These are phyloP conservation scores for Agrotis clavis DNA, from an alignment of 2,888 invertebrate species.

Conservation along the genomic window DNA sequence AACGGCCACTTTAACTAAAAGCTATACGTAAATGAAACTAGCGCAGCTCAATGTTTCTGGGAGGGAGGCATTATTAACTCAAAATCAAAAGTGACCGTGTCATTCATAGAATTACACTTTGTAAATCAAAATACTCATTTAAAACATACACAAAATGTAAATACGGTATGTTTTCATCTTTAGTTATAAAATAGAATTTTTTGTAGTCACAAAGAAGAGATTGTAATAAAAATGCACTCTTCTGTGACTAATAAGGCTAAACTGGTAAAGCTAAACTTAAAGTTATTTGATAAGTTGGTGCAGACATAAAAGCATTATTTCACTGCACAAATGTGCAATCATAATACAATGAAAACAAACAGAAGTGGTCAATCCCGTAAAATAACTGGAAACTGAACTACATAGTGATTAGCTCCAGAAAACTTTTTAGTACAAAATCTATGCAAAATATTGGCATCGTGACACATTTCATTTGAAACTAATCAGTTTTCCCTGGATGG, in stretches of 20 bases:
- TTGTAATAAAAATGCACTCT: constrained; percentile 43
- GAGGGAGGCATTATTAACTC: constrained; percentile 60
- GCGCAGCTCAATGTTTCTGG: constrained; percentile 75
- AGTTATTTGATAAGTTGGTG: constrained; percentile 58
- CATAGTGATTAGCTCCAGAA: constrained; percentile 17
- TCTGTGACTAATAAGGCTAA: constrained; percentile 52
- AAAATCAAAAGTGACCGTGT: constrained; percentile 51
- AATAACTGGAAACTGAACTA: constrained; percentile 7
- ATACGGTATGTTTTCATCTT: constrained; percentile 18
- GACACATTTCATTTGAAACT: constrained; percentile 34
- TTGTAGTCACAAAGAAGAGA: constrained; percentile 40
- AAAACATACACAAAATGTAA: constrained; percentile 32
- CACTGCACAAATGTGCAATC: constrained; percentile 45
- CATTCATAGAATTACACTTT: constrained; percentile 47
- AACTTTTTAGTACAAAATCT: constrained; percentile 32
- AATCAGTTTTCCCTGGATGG: constrained; percentile 32
- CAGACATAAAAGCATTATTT: constrained; percentile 54
- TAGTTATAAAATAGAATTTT: constrained; percentile 26
- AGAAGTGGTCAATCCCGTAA: constrained; percentile 47
- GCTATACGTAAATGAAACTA: constrained; percentile 76
- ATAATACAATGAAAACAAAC: constrained; percentile 54
- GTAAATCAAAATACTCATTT: constrained; percentile 60
- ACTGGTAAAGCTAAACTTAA: constrained; percentile 65
- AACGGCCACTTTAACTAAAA: constrained; percentile 80
- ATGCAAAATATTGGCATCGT: constrained; percentile 33